Base-by-base conservation (phyloP, 2,888 invertebrate species). In the Phaonia tiefii region DNA sequence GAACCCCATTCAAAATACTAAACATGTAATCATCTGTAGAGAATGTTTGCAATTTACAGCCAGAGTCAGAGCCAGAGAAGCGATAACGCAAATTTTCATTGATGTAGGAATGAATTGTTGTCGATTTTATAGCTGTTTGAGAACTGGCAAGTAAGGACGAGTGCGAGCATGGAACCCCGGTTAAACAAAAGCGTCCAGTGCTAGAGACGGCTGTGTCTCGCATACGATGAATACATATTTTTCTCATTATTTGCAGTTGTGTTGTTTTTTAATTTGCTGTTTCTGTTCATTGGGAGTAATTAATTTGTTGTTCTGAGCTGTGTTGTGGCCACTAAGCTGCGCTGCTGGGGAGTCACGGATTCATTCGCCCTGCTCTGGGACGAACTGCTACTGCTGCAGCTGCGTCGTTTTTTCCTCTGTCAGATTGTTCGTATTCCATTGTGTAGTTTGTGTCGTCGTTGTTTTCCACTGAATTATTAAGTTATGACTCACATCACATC, bases 151-250 rank as follows among this genome's bases (percentile, higher is more conserved):
- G n/a, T 51, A n/a, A n/a, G n/a, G n/a, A n/a, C 31, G 31, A 31
- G 8, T 31, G 31, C 31, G 31, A 56, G 44, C 26, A 11, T n/a
- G 8, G 22, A 20, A 63, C 63, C 42, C 22, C 5, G 37, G 63
- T 63, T 63, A 37, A 63, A 42, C 63, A 63, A 63, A 63, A 63
- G 63, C 63, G 42, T 63, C 42, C 39, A 63, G 39, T 63, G 22
- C 63, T 13, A 22, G 13, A 22, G 63, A 63, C 63, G 11, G 63
- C 63, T 22, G 63, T 63, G 63, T 39, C 63, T 63, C 42, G 39
- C 22, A 13, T 26, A 26, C 20, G 39, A 42, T 39, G 42, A 10
- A 22, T 63, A 17, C 17, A 42, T 20, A 60, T 39, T 63, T 63
- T 63, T 63, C 60, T 37, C 8, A 37, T 60, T 39, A 17, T 39